These are phyloP conservation scores for Ophthalmolycus amberensis DNA, from an alignment of 2,113 vertebrate species.

Conservation along the genomic window DNA sequence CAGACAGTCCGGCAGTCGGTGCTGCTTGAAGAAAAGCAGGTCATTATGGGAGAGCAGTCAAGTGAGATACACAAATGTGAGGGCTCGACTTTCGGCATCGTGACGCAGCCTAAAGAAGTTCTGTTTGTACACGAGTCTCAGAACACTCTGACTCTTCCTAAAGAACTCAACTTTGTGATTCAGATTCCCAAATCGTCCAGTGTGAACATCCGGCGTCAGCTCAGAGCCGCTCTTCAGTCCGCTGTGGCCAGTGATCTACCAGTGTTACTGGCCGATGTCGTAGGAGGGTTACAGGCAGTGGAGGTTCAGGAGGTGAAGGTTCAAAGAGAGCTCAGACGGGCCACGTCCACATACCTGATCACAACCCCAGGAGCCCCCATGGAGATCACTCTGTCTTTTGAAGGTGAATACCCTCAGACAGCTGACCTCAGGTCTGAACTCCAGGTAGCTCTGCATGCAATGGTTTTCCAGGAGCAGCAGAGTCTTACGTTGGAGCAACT, in stretches of 20 bases:
- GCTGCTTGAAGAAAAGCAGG: constrained; percentile 83
- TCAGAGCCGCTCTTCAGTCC: constrained; percentile 83
- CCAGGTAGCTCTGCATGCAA: constrained; percentile 83
- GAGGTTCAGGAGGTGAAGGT: constrained; percentile 82
- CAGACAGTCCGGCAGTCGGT: constrained; percentile 85
- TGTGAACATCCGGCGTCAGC: constrained; percentile 82
- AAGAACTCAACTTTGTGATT: constrained; percentile 82
- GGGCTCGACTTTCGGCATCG: constrained; percentile 38
- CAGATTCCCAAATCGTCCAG: constrained; percentile 73
- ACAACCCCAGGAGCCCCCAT: constrained; percentile 78
- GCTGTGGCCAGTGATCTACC: constrained; percentile 84
- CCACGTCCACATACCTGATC: constrained; percentile 85
- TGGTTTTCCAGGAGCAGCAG: constrained; percentile 86
- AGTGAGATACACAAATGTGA: constrained; percentile 55
- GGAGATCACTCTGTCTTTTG: constrained; percentile 86
- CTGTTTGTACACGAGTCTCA: constrained; percentile 76
- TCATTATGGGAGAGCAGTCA: constrained; percentile 79
- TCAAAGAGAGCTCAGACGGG: constrained; percentile 78
- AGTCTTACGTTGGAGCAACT: constrained; percentile 82
- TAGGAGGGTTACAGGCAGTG: constrained; percentile 79
- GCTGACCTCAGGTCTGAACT: constrained; percentile 85
- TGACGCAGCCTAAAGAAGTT: constrained; percentile 73
- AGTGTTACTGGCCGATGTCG: constrained; percentile 84
- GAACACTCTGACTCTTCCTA: constrained; percentile 74
- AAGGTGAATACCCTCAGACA: constrained; percentile 84